Evolutionary conservation across 2,113 vertebrate species (phyloP).

Genomic region (Ptyas mucosa): DNA sequence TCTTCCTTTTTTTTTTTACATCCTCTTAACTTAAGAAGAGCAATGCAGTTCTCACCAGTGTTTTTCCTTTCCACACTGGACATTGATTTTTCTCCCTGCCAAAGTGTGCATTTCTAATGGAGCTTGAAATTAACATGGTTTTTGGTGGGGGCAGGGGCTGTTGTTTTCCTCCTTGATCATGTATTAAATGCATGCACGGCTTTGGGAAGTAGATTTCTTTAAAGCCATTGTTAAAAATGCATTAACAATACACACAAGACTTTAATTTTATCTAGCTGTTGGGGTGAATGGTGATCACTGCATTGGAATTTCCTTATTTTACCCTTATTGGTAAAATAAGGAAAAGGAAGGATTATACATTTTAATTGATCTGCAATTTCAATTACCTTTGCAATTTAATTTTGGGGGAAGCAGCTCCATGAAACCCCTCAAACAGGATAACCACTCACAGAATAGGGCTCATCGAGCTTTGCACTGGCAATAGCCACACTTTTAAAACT

Average conservation of each 20-base stretch:
- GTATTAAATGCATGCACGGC: conserved; percentile 41
- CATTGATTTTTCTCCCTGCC: conserved; percentile 65
- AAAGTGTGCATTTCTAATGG: conserved; percentile 65
- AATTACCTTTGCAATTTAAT: not conserved
- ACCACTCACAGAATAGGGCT: not conserved
- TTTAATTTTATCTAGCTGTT: conserved; percentile 18
- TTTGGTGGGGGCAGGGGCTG: conserved; percentile 33
- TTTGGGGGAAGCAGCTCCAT: conserved; percentile 26
- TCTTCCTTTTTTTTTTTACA: conserved; percentile 45
- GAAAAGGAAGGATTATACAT: conserved; percentile 20
- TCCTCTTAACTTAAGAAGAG: conserved; percentile 38
- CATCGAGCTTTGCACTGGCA: not conserved
- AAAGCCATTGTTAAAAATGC: conserved; percentile 38
- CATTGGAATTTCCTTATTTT: not conserved
- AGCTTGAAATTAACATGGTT: conserved; percentile 66
- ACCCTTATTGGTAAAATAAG: not conserved
- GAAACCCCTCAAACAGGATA: not conserved
- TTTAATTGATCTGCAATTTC: conserved; percentile 9
- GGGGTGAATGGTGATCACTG: not conserved
- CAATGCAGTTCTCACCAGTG: conserved; percentile 26
- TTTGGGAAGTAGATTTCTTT: conserved; percentile 46
- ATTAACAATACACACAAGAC: conserved; percentile 1
- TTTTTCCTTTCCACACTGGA: conserved; percentile 47
- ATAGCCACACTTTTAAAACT: conserved; percentile 1
- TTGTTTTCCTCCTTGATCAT: conserved; percentile 57